Evolutionary conservation across 2,888 invertebrate genomes (phyloP).

Genomic region (Diaphora mendica): DNA sequence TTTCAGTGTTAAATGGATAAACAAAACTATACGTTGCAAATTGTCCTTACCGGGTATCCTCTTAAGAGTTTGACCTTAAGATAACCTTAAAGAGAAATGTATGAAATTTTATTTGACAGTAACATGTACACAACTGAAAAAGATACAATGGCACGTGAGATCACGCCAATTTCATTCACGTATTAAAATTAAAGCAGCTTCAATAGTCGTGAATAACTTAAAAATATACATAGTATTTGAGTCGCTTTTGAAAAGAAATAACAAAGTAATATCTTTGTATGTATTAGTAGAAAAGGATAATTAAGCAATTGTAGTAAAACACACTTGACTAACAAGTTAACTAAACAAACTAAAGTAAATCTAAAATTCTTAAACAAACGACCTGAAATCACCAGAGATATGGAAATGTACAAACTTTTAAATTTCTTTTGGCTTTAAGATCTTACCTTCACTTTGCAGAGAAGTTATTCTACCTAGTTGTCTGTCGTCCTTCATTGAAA

Average conservation of each 20-base stretch:
- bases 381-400: not conserved
- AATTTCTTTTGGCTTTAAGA: not conserved
- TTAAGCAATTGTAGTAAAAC: no score
- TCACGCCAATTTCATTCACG: not conserved
- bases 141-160: not conserved
- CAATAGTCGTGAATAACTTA: not conserved
- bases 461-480: no score
- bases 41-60: not conserved
- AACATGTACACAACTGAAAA: not conserved
- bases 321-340: no score
- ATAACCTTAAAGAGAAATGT: not conserved
- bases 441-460: no score
- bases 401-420: not conserved
- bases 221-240: no score
- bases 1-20: not conserved
- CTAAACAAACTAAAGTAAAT: no score
- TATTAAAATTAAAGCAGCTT: not conserved
- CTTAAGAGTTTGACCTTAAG: not conserved
- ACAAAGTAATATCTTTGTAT: no score
- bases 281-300: no score
- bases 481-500: no score
- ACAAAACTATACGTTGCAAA: not conserved
- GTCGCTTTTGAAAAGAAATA: no score
- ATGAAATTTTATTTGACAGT: not conserved
- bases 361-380: no score